Conservation (phyloP, 2,797 vertebrate genomes). For the Mallotus villosus region DNA sequence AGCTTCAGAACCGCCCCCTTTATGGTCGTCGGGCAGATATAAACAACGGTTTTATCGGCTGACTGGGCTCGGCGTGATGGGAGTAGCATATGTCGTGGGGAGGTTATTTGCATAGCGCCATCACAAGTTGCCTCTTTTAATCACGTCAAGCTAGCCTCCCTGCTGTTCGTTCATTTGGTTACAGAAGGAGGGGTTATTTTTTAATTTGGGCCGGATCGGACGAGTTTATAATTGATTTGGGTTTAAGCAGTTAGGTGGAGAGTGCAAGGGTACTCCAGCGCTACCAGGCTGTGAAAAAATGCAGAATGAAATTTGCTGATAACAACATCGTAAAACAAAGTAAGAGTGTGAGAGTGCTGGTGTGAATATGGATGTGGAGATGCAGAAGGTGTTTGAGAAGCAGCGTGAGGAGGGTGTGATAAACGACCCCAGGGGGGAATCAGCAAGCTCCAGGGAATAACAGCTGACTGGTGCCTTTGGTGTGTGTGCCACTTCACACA, state of each 20-base stretch:
- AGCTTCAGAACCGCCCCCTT: constrained; percentile 20
- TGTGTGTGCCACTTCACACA: background rate
- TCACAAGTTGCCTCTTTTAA: constrained; percentile 69
- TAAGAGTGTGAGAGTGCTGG: background rate
- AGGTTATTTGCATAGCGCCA: constrained; percentile 70
- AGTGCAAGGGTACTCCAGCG: too few relatives aligned
- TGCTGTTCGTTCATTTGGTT: constrained; percentile 63
- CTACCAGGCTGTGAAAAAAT: background rate
- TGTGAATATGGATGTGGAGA: background rate
- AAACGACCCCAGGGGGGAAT: background rate
- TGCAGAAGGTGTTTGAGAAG: background rate
- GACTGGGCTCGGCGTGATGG: constrained; percentile 33
- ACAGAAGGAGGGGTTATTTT: constrained; percentile 38
- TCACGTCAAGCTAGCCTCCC: constrained; percentile 68
- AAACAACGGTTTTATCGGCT: constrained; percentile 55
- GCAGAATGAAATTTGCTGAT: background rate
- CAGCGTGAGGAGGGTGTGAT: background rate
- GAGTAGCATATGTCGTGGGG: constrained; percentile 59
- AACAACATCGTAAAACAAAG: background rate
- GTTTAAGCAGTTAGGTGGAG: background rate
- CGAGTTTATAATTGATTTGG: constrained; percentile 50
- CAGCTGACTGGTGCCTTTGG: background rate
- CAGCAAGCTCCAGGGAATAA: background rate
- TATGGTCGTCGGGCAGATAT: constrained; percentile 25
- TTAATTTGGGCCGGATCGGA: constrained; percentile 64